phyloP scores from a whole-genome alignment of 2,888 invertebrate genomes.

The Scaptomyza parva region DNA sequence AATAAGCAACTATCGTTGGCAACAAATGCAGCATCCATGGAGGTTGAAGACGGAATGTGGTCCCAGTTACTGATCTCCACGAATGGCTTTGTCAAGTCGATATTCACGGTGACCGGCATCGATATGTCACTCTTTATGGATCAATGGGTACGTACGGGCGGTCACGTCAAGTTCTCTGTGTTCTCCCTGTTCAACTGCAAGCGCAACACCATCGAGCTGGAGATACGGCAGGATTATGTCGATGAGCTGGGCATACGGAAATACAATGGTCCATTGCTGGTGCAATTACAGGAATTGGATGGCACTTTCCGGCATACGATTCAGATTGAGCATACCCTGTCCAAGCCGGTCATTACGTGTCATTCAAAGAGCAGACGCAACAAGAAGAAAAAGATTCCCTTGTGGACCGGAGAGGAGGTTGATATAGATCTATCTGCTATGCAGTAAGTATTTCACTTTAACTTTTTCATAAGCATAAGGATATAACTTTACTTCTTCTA shows the following conservation, averaged over 20 bases:
- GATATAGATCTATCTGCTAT: constrained; percentile 99
- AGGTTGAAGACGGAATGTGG: constrained; percentile 94
- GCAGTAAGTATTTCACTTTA: constrained; percentile 90
- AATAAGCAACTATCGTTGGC: constrained; percentile 98
- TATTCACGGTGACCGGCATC: constrained; percentile 99
- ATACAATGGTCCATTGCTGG: constrained; percentile 97
- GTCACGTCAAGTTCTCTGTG: constrained; percentile 96
- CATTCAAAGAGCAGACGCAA: constrained; percentile 99
- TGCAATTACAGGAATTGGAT: constrained; percentile 98
- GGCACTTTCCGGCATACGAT: constrained; percentile 98
- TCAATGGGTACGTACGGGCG: constrained; percentile 98
- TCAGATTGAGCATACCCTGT: constrained; percentile 96
- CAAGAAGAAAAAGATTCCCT: constrained; percentile 99
- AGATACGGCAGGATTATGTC: constrained; percentile 95
- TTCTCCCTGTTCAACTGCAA: constrained; percentile 98
- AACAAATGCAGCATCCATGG: constrained; percentile 93
- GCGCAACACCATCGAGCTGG: constrained; percentile 98
- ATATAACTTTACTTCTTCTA: too few species aligned
- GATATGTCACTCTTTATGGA: constrained; percentile 99
- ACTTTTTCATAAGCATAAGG: too few species aligned
- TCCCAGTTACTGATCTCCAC: constrained; percentile 96
- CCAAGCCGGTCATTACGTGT: constrained; percentile 98
- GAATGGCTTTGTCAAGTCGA: constrained; percentile 95
- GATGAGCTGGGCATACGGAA: constrained; percentile 94
- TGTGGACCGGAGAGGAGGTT: constrained; percentile 99